These are phyloP conservation scores for Lophura nycthemera DNA, from an alignment of 2,113 vertebrate genomes.

Conservation along the genomic window DNA sequence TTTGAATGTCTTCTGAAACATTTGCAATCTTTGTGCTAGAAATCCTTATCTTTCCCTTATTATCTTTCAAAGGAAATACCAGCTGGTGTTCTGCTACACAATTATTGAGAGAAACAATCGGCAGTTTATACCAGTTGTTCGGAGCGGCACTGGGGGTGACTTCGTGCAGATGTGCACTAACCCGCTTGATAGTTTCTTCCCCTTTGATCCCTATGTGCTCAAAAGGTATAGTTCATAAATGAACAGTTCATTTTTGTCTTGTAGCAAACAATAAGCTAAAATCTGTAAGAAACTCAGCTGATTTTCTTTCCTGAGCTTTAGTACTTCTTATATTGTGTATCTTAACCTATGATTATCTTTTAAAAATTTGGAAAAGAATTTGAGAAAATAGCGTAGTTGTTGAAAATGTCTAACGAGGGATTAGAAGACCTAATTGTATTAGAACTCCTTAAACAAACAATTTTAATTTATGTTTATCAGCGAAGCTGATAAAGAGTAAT, in stretches of 20 bases:
- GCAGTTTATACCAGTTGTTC: constrained; percentile 84
- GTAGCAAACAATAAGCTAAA: background rate
- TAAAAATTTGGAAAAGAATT: background rate
- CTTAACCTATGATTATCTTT: background rate
- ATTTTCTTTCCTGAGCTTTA: background rate
- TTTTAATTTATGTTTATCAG: background rate
- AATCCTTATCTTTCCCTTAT: background rate
- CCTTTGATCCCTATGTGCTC: constrained; percentile 94
- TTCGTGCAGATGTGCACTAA: constrained; percentile 85
- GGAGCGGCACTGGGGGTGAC: constrained; percentile 85
- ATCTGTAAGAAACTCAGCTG: background rate
- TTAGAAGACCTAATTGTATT: background rate
- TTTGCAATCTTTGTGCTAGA: background rate
- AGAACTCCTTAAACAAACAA: background rate
- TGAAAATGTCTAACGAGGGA: background rate
- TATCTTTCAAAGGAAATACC: constrained; percentile 86
- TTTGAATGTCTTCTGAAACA: background rate
- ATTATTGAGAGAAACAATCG: constrained; percentile 95
- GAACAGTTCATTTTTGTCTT: background rate
- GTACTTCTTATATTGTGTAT: background rate
- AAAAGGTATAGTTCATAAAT: constrained; percentile 82
- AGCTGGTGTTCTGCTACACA: constrained; percentile 96
- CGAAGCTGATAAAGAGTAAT: background rate
- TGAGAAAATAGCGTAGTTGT: background rate
- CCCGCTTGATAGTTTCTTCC: constrained; percentile 95